Evolutionary conservation across 1,140 invertebrate genomes (phyloP), one percentile per base, ranked within the genome.

Genomic region (Zaprionus gabonicus): DNA sequence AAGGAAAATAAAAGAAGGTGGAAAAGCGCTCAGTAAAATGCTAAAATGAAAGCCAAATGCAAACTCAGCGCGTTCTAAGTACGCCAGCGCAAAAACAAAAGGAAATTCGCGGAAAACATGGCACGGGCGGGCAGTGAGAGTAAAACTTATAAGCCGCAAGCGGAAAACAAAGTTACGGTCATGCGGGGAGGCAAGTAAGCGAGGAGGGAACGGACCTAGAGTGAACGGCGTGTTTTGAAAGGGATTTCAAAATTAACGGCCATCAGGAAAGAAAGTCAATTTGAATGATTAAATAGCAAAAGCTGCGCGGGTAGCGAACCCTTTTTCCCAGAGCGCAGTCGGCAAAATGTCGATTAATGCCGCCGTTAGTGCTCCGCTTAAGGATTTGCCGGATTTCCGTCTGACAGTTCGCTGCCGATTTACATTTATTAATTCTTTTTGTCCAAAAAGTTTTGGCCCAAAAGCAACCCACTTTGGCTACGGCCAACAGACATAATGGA

Each of bases 201-300:
- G 36, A 20, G 49, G 41, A 56, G 46, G 36, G 66, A 38, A n/a
- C n/a, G 25, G 5, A 27, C 17, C 1, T 4, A 27, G 20, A 63
- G 41, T 20, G 20, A 9, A 23, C 55, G 44, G 68, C 60, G 60
- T 49, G 36, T 57, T 86, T 82, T 78, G 82, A 88, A 88, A 87
- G 72, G 68, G 83, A 87, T 87, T 87, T 87, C 71, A 81, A 87
- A 87, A 87, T 87, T 88, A 87, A 87, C 80, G 84, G 79, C 77
- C 83, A 83, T 80, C 81, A 80, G 73, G 49, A 62, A 78, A 74
- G 67, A 86, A 87, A 87, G 84, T 84, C 84, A 87, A 87, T 87
- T 87, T 87, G 78, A 87, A 87, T 87, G 81, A 87, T 87, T 87
- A 87, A 87, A 87, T 87, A 87, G 84, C 34, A 71, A 88, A 69